These are phyloP conservation scores for Melipona quadrifasciata DNA, from an alignment of 1,140 invertebrate genomes.

Conservation along the genomic window DNA sequence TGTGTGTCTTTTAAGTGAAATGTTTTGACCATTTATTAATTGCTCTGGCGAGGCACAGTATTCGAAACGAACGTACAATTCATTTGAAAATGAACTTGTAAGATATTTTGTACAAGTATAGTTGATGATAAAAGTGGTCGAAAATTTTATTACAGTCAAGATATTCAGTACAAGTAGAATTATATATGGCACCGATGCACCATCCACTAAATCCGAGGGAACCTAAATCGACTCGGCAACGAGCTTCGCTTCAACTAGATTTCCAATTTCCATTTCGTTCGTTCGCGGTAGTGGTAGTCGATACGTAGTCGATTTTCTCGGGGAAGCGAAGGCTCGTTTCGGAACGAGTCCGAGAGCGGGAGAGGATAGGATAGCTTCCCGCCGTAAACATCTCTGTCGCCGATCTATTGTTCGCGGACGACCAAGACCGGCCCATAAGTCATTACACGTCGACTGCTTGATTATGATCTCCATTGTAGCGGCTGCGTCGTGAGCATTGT, in stretches of 20 bases:
- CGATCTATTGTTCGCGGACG: constrained; percentile 72
- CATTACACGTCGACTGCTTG: constrained; percentile 74
- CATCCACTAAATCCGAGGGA: neutral
- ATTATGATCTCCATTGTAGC: constrained; percentile 77
- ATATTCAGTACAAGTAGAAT: too few relatives aligned
- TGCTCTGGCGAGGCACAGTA: too few relatives aligned
- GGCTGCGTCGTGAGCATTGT: constrained; percentile 73
- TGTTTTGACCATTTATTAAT: too few relatives aligned
- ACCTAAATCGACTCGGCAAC: neutral
- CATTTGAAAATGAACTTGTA: too few relatives aligned
- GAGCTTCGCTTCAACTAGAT: neutral
- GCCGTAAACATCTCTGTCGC: constrained; percentile 67
- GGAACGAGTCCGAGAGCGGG: neutral
- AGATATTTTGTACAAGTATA: too few relatives aligned
- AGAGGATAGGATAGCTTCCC: constrained; percentile 45
- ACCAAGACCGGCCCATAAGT: constrained; percentile 70
- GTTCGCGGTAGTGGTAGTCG: neutral
- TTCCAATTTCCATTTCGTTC: neutral
- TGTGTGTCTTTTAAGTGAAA: too few relatives aligned
- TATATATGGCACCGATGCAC: too few relatives aligned
- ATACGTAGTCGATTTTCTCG: neutral
- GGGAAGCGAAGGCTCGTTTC: neutral
- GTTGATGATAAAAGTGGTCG: too few relatives aligned
- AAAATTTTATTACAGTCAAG: too few relatives aligned
- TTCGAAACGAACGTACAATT: too few relatives aligned